Base-by-base conservation (phyloP, 1,140 invertebrate genomes). In the Drosophila sechellia region DNA sequence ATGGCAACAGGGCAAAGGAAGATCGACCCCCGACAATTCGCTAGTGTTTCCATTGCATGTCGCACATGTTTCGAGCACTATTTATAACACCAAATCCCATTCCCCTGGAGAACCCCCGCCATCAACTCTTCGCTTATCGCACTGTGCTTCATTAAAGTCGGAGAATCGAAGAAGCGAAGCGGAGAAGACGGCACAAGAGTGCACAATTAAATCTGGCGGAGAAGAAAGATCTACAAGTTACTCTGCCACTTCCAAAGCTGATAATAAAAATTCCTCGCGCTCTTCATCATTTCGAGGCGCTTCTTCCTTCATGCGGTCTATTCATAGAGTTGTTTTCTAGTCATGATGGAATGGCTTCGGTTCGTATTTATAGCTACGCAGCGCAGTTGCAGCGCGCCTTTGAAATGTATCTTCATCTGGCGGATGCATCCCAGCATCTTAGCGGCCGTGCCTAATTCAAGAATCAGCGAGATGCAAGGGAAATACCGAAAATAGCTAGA, bases 251-350 rank as follows among this genome's bases (percentile, higher is more conserved):
- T 45, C 22, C 56, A 64, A 42, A 64, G 56, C 46, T 64, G 57
- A 64, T 64, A 61, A 61, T 64, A 64, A 64, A 64, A 64, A 64
- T 64, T 64, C 61, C 42, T 25, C 42, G 45, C 31, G 55, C 55
- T 37, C 55, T n/a, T 45, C 60, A 27, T 59, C 59, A 20, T 34
- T 56, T 57, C 39, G 52, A 63, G 27, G 59, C 37, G 34, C 58
- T 60, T 60, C 34, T 35, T 60, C 11, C 15, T 13, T 53, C 31
- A 31, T 31, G 8, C 31, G 31, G 12, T 59, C 57, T 64, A 61
- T 64, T 61, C 61, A 64, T 46, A 64, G 61, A 64, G 61, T 64
- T 64, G 56, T 46, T 61, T 61, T 64, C 61, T 64, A 46, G 56
- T 34, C 61, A 46, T 64, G 61, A 64, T 46, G 56, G 57, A 64